Evolutionary conservation across 2,888 invertebrate species (phyloP), one percentile per base, ranked within the genome.

Genomic region (Ypsolopha scabrella): DNA sequence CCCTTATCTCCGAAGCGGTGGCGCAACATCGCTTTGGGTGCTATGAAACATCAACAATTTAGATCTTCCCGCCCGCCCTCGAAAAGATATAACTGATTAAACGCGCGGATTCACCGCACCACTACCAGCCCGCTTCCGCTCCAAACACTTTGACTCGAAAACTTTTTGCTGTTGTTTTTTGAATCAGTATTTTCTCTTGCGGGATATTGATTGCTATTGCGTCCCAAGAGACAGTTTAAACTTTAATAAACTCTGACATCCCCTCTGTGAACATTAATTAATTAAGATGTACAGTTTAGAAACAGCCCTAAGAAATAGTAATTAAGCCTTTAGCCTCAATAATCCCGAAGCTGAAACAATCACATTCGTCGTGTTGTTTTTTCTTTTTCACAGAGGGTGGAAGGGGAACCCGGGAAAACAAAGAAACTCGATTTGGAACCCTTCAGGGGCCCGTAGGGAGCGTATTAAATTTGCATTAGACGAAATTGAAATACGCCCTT

Each of bases 391-490:
- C 33, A 24, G 44, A 48, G 35, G 51, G 48, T 13, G 50, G 47
- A 51, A 51, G 35, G 35, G 41, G 48, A 53, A 43, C 51, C 47
- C 61, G 68, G 67, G 73, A 73, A 81, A 80, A 83, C 81, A 85
- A 82, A 79, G 78, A 72, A 79, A 75, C 72, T 75, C 72, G 69
- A 73, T 75, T 75, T 68, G 63, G 68, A 68, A 72, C 76, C 80
- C 78, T 78, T 74, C 69, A 68, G 62, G 68, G 72, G 61, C 68
- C 52, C 68, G 64, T 63, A 62, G 74, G 75, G 75, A 76, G 75
- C 72, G 80, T 82, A 85, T 86, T 85, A 86, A 85, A 86, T 85
- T 85, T 85, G 83, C 85, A 85, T 86, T 83, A 83, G 80, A 72
- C 70, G 68, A 75, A 85, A 85, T 86, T 86, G 81, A 82, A 85